Evolutionary conservation across 2,888 invertebrate genomes (phyloP), one percentile per base, ranked within the genome.

Genomic region (Mechanitis messenoides): DNA sequence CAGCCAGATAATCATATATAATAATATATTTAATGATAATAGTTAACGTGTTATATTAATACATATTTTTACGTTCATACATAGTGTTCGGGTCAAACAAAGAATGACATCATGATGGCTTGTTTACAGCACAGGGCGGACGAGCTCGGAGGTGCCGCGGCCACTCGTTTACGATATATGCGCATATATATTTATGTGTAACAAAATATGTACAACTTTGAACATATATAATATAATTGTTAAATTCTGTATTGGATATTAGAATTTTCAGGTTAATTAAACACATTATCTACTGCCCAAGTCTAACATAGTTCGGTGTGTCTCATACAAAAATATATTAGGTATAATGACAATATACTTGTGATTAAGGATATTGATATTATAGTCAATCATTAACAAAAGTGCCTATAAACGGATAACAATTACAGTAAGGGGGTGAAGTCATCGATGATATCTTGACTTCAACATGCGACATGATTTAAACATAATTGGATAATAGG

Each of bases 71-170:
- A 61, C 59, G 54, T 45, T 56, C 56, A 63, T 50, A 63, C 56
- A 61, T 68, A 68, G 70, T 71, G 70, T 74, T 77, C 83, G 78
- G 87, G 85, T 87, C 85, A 87, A 86, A 82, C 86, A 79, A 75
- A 73, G 77, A 72, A 83, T 87, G 87, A 87, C 86, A 86, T 87
- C 85, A 87, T 83, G 74, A 74, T 74, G 76, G 75, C 76, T 79
- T 84, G 82, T 84, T 85, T 85, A 76, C 79, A 77, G 80, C 77
- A 77, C 66, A 76, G 79, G 78, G 74, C 79, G 74, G 79, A 80
- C 83, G 80, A 72, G 20, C 20, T 20, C 20, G 20, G 20, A 20
- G 20, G 20, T 20, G 20, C 20, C 20, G 20, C 20, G 20, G 20
- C 20, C 20, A 20, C 20, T 20, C 20, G 20, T 20, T 20, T 20